Evolutionary conservation across 2,888 invertebrate genomes (phyloP).

Genomic region (Kryphioiulus occultus): DNA sequence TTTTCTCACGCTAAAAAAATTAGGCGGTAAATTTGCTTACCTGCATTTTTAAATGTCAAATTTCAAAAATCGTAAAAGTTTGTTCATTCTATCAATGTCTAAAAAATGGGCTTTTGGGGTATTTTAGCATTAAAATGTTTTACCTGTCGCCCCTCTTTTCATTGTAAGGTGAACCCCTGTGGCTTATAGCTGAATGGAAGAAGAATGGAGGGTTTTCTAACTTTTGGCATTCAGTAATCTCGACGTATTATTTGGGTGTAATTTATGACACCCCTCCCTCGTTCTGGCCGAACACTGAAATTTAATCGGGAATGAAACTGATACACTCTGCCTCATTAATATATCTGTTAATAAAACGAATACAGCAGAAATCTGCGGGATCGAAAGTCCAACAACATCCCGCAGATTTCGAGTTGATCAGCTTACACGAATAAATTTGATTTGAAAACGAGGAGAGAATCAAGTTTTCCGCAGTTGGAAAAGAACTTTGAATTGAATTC

Average conservation of each 20-base stretch:
- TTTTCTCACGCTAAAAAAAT: no score
- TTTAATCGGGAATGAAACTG: constrained; percentile 16
- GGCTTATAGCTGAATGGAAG: neutral
- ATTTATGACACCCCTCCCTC: neutral
- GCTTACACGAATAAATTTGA: neutral
- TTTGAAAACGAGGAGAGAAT: neutral
- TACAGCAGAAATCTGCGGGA: neutral
- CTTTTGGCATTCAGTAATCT: constrained; percentile 8
- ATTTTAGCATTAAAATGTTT: neutral
- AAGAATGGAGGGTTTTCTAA: constrained; percentile 9
- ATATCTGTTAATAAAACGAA: neutral
- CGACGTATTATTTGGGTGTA: constrained; percentile 8
- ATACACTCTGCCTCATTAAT: neutral
- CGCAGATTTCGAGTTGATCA: neutral
- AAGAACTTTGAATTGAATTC: neutral
- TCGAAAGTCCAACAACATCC: neutral
- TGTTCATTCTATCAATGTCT: neutral
- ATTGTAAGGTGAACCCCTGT: constrained; percentile 3
- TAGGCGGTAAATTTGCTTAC: neutral
- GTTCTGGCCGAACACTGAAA: neutral
- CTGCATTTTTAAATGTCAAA: neutral
- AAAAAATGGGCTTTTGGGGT: neutral
- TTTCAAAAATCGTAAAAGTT: neutral
- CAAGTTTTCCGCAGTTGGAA: neutral
- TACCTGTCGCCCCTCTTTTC: constrained; percentile 8